Base-by-base conservation (phyloP, 2,113 vertebrate genomes). In the Prunella fulvescens region DNA sequence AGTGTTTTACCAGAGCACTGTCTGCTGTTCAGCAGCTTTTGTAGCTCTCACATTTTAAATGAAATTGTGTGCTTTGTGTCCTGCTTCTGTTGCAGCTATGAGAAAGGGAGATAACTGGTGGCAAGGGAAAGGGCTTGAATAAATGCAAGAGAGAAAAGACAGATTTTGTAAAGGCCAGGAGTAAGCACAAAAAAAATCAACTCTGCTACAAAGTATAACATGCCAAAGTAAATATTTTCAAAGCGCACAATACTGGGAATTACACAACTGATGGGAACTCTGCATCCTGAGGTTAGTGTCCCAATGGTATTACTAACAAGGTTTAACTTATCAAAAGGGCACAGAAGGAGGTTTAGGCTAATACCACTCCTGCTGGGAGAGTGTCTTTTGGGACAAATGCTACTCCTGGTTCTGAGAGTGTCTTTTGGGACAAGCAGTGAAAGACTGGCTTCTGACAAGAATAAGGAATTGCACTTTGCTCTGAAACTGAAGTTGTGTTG, bases 191-290 rank as follows among this genome's bases (percentile, higher is more conserved):
- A 71, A 76, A 45, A 28, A 86, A 67, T 51, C 53, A 71, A 51
- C 66, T 91, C 10, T 0, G 42, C 86, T 93, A 69, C 67, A 44
- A 89, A 89, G 61, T 79, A 31, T 85, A 95, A 94, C 65, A 33
- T 62, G 88, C 76, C 90, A 96, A 96, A 96, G 70, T 66, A 54
- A 94, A 85, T 88, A 94, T 92, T 95, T 94, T 93, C 80, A 94
- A 81, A 95, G 91, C 14, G 62, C 87, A 90, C 95, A 94, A 81
- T 91, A 73, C 67, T 74, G 90, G 90, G 86, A 96, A 84, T 93
- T 84, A 79, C 76, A 86, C 73, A 87, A 14, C 77, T 88, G 83
- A 73, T 91, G 95, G 84, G 92, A 95, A 79, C 88, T 83, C 93
- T 83, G 88, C 94, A 82, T 83, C 62, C 81, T 69, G 72, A 94